Conservation (phyloP, 2,113 vertebrate genomes). For the Orientallactaga bullata region DNA sequence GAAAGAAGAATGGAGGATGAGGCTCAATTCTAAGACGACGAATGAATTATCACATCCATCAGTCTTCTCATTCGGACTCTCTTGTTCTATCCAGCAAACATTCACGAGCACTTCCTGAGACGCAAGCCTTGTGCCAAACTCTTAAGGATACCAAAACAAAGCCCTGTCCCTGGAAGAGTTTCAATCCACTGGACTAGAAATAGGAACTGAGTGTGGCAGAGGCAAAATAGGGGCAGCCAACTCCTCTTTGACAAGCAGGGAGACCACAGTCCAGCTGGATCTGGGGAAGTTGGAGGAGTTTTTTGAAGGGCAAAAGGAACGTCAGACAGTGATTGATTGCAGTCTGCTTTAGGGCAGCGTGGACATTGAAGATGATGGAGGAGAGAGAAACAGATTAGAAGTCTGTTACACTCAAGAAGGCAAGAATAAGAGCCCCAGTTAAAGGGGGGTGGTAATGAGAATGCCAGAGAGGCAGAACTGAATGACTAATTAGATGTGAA, state of each 20-base stretch:
- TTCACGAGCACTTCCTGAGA: not conserved
- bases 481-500: not conserved
- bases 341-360: not conserved
- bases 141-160: not conserved
- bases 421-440: not conserved
- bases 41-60: not conserved
- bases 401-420: not conserved
- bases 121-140: not conserved
- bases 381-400: not conserved
- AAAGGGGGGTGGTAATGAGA: not conserved
- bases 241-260: not conserved
- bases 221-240: not conserved
- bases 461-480: not conserved
- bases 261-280: not conserved
- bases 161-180: not conserved
- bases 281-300: not conserved
- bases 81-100: not conserved
- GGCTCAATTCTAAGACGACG: not conserved
- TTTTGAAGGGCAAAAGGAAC: not conserved
- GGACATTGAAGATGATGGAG: not conserved
- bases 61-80: not conserved
- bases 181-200: not conserved
- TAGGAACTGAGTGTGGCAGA: not conserved
- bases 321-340: not conserved
- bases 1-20: not conserved